These are phyloP conservation scores for Calameuta pallipes DNA, from an alignment of 2,888 invertebrate species.

Conservation along the genomic window DNA sequence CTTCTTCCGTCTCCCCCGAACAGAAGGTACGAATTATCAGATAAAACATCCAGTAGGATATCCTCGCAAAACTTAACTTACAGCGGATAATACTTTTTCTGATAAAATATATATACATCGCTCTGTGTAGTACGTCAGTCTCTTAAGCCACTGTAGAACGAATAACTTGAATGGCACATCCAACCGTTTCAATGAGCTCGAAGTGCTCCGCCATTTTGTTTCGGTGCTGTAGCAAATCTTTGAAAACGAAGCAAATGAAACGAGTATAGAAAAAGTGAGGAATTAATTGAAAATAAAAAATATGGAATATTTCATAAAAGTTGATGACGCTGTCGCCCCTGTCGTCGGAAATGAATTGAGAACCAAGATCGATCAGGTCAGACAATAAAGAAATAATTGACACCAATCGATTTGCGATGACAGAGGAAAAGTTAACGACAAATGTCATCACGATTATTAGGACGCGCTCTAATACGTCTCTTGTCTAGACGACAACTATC, in stretches of 20 bases:
- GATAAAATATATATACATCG: slow-evolving; percentile 45
- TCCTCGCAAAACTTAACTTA: slow-evolving; percentile 6
- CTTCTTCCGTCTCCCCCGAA: slow-evolving; percentile 2
- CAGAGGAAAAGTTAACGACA: background rate
- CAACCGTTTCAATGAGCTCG: background rate
- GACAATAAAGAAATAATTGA: background rate
- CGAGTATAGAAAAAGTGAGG: background rate
- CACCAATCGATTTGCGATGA: background rate
- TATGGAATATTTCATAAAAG: background rate
- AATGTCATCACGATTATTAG: background rate
- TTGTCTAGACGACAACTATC: slow-evolving; percentile 58
- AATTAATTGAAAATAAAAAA: background rate
- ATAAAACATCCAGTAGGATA: slow-evolving; percentile 10
- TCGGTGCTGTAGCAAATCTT: background rate
- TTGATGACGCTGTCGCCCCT: background rate
- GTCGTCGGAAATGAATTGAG: background rate
- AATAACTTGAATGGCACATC: background rate
- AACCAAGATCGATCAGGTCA: background rate
- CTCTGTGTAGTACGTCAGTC: slow-evolving; percentile 36
- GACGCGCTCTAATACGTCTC: slow-evolving; percentile 5
- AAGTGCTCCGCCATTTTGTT: background rate
- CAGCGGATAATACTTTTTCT: slow-evolving; percentile 30
- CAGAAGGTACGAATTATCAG: slow-evolving; percentile 6
- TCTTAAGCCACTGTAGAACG: slow-evolving; percentile 35
- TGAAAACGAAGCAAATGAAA: background rate